Base-by-base conservation (phyloP, 1,140 invertebrate species). In the Zaprionus gabonicus region DNA sequence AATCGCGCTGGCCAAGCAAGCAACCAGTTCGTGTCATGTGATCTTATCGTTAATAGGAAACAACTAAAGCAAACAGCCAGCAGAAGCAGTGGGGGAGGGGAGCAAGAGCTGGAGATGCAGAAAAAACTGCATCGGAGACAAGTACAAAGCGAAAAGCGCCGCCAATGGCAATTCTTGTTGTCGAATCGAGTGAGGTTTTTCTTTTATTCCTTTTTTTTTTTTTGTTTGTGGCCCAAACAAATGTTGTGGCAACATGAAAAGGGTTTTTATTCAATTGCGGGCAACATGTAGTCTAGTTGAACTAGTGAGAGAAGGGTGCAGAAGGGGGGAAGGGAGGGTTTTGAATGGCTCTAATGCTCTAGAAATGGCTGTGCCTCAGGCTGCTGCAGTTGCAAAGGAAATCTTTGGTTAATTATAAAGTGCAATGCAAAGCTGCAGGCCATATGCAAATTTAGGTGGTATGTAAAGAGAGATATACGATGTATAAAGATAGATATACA, bases 11-110 rank as follows among this genome's bases (percentile, higher is more conserved):
- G 41, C 41, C 41, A 44, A 44, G 41, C 41, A 17, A 46, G 55
- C 85, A 80, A 82, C 85, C 85, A 90, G 85, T 90, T 90, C 85
- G 85, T 90, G 85, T 90, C 85, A 90, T 90, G 86, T 85, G 85
- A 90, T 90, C 90, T 90, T 90, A 90, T 90, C 85, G 85, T 85
- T 80, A 90, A 90, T 90, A 90, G 85, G 85, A 90, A 90, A 90
- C 85, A 90, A 88, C 85, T 84, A 80, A 82, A 79, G 80, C 80
- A 73, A 82, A 74, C 63, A 44, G 41, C 41, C 41, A 46, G 41
- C 65, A 79, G 55, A 64, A 62, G 71, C 62, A 57, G 55, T 17
- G 63, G 27, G 53, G 36, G 28, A 59, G 36, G 13, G 4, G 12
- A 15, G 13, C 1, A 38, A 13, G 15, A 17, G 41, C 13, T 17